Base-by-base conservation (phyloP, 2,113 vertebrate species). In the Varanus komodoensis region DNA sequence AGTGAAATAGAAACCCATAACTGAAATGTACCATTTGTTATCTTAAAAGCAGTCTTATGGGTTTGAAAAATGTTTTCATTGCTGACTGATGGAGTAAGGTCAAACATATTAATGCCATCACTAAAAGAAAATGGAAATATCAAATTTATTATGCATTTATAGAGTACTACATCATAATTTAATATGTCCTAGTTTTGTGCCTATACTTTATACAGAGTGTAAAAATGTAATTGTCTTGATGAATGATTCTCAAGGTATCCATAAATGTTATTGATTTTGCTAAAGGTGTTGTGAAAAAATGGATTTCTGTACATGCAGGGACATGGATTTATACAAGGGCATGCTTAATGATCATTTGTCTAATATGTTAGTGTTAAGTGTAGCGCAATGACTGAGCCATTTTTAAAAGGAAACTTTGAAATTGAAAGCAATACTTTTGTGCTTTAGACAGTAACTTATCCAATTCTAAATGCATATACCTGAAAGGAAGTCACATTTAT, bases 191-290 rank as follows among this genome's bases (percentile, higher is more conserved):
- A 90, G 8, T 91, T 17, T 27, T 85, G 19, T 86, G 50, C 88
- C 88, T 91, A 91, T 94, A 95, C 95, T 96, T 95, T 81, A 94
- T 69, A 57, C 92, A 92, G 73, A 89, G 3, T 67, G 52, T 95
- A 95, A 96, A 96, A 96, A 93, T 89, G 80, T 80, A 95, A 93
- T 93, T 81, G 19, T 78, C 90, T 94, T 96, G 93, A 96, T 95
- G 34, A 93, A 95, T 95, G 92, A 87, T 95, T 93, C 92, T 95
- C 84, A 71, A 86, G 48, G n/a, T 89, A 89, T 74, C 38, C 69
- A 90, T 91, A 92, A 77, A 86, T 84, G 48, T 92, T 95, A 96
- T 89, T 96, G 95, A 97, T 95, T 95, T 95, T 95, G 17, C 48
- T 90, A 89, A 90, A 96, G 11, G 1, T 78, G 1, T 88, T 90